Conservation (phyloP, 2,888 invertebrate genomes). For the Erpobdella octoculata region DNA sequence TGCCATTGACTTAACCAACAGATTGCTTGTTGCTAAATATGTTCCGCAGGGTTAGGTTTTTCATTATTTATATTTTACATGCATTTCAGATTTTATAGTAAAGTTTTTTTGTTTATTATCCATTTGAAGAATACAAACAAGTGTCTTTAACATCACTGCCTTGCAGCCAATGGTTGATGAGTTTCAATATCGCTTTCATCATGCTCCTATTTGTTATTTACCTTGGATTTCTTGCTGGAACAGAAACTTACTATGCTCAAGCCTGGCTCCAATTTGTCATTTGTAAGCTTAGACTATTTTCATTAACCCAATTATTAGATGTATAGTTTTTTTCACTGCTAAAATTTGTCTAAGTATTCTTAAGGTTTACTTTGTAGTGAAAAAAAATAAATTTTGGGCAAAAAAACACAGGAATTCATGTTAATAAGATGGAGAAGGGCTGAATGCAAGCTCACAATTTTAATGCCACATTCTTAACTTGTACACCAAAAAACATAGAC, state of each 20-base stretch:
- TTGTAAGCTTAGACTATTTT: too few species aligned
- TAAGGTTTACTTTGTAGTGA: too few species aligned
- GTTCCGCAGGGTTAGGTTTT: slow-evolving; percentile 22
- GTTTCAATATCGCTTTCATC: slow-evolving; percentile 29
- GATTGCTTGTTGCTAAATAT: slow-evolving; percentile 21
- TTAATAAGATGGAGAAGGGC: too few species aligned
- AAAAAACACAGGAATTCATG: too few species aligned
- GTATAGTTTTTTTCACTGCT: too few species aligned
- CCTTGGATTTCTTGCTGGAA: slow-evolving; percentile 29
- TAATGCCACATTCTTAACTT: too few species aligned
- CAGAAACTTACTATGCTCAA: slow-evolving; percentile 28
- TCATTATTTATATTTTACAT: neutral
- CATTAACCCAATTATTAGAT: too few species aligned
- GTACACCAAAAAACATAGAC: too few species aligned
- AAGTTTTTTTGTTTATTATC: neutral
- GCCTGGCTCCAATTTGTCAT: slow-evolving; percentile 28
- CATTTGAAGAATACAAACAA: slow-evolving; percentile 19
- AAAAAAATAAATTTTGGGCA: too few species aligned
- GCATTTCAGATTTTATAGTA: neutral
- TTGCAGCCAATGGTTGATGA: slow-evolving; percentile 31
- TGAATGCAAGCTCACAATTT: too few species aligned
- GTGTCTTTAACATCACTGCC: slow-evolving; percentile 19
- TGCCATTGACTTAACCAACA: slow-evolving; percentile 29
- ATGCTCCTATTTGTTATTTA: slow-evolving; percentile 28
- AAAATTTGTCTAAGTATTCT: too few species aligned